Evolutionary conservation across 1,140 invertebrate genomes (phyloP).

Genomic region (Bradynema listronoti): DNA sequence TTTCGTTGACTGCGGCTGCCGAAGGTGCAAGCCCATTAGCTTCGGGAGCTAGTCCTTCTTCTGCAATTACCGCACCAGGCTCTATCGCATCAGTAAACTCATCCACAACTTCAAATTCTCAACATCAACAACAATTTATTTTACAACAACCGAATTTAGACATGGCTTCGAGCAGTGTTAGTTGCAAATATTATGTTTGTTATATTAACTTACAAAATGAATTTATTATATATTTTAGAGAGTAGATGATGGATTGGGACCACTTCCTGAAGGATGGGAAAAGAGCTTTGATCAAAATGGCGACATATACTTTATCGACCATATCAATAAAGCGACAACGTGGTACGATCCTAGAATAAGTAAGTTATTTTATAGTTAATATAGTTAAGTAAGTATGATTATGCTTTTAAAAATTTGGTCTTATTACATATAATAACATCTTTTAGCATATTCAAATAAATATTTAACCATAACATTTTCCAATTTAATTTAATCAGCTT

Average conservation of each 20-base stretch:
- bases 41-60: slow-evolving; percentile 5
- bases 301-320: slow-evolving; percentile 36
- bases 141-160: neutral
- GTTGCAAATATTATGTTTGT: too few species aligned
- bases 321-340: slow-evolving; percentile 30
- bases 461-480: too few species aligned
- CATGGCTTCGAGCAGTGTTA: too few species aligned
- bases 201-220: neutral
- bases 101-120: slow-evolving; percentile 2
- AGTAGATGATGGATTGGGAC: slow-evolving; percentile 26
- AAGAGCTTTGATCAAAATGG: slow-evolving; percentile 28
- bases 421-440: too few species aligned
- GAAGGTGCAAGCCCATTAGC: slow-evolving; percentile 6
- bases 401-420: too few species aligned
- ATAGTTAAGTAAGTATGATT: too few species aligned
- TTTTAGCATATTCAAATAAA: too few species aligned
- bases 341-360: slow-evolving; percentile 21
- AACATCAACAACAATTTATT: slow-evolving; percentile 5
- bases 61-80: neutral
- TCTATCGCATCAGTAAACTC: slow-evolving; percentile 6
- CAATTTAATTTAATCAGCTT: too few species aligned
- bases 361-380: neutral
- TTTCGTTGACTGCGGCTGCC: slow-evolving; percentile 10
- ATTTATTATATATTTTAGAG: slow-evolving; percentile 11
- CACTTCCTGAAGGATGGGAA: slow-evolving; percentile 35